Percentiles rank a stretch among this genome's conserved stretches.
Conservation (phyloP, 2,113 vertebrate species). For the Eudyptes chrysolophus region DNA sequence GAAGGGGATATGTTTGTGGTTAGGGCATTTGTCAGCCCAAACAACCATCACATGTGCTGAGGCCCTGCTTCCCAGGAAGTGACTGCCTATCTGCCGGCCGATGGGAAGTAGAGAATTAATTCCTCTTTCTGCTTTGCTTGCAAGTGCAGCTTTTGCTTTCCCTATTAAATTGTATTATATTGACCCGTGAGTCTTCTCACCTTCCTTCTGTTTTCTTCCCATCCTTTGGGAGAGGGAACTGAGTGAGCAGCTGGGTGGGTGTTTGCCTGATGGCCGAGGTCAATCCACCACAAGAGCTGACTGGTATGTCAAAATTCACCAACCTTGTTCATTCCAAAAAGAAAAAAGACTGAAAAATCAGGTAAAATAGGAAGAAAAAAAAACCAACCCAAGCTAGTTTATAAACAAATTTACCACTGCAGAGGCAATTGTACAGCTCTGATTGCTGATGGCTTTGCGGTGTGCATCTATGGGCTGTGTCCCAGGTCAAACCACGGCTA, state of each 20-base stretch:
- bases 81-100: not conserved
- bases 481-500: not conserved
- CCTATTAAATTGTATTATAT: not conserved
- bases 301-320: not conserved
- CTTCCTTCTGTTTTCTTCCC: not conserved
- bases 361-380: not conserved
- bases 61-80: not conserved
- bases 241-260: not conserved
- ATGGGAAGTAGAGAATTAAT: not conserved
- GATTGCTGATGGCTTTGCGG: not conserved
- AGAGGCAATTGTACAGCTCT: not conserved
- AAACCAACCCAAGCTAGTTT: not conserved
- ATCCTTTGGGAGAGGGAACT: not conserved
- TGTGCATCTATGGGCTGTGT: not conserved
- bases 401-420: not conserved
- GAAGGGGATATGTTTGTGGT: not conserved
- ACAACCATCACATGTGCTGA: not conserved
- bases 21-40: not conserved
- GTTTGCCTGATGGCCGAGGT: not conserved
- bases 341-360: not conserved
- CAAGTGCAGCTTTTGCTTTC: constrained; percentile 25
- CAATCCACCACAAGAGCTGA: not conserved
- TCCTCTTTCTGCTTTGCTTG: constrained; percentile 40
- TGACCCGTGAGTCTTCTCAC: not conserved
- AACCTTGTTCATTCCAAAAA: not conserved